Evolutionary conservation across 1,140 invertebrate genomes (phyloP).

Genomic region (Anadara kagoshimensis): DNA sequence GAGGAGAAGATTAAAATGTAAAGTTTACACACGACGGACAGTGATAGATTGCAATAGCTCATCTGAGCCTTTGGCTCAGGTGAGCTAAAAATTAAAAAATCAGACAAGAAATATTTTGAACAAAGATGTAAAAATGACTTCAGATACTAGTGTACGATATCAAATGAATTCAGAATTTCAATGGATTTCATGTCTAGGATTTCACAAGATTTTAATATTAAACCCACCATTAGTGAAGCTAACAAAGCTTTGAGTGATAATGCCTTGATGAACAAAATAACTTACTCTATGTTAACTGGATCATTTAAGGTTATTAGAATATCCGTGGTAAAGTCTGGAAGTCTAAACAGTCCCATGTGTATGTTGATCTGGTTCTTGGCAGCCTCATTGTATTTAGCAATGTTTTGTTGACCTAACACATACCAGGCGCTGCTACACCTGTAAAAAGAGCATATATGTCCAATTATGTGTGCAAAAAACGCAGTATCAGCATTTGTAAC

Average conservation of each 20-base stretch:
- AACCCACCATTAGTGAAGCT: neutral
- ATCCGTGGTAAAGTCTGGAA: slow-evolving; percentile 60
- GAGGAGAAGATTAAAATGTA: too few relatives aligned
- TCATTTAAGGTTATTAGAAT: slow-evolving; percentile 70
- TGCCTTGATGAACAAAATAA: neutral
- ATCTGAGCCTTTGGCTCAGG: too few relatives aligned
- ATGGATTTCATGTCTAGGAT: neutral
- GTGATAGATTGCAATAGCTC: too few relatives aligned
- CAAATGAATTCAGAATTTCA: too few relatives aligned
- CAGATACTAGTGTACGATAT: too few relatives aligned
- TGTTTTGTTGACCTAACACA: slow-evolving; percentile 59
- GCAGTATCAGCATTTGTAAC: too few relatives aligned
- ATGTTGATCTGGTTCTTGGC: slow-evolving; percentile 63
- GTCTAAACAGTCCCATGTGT: slow-evolving; percentile 65
- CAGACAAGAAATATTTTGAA: neutral
- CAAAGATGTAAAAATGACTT: neutral
- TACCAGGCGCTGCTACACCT: slow-evolving; percentile 58
- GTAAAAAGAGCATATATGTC: slow-evolving; percentile 22
- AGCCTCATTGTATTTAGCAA: slow-evolving; percentile 68
- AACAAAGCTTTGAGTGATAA: neutral
- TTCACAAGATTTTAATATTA: neutral
- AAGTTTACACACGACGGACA: too few relatives aligned
- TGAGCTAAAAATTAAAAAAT: neutral
- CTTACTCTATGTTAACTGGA: slow-evolving; percentile 62
- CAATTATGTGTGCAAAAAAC: too few relatives aligned